Percentiles rank a stretch among this genome's conserved stretches.
Conservation (phyloP, 2,888 invertebrate species). For the Platycheirus albimanus region DNA sequence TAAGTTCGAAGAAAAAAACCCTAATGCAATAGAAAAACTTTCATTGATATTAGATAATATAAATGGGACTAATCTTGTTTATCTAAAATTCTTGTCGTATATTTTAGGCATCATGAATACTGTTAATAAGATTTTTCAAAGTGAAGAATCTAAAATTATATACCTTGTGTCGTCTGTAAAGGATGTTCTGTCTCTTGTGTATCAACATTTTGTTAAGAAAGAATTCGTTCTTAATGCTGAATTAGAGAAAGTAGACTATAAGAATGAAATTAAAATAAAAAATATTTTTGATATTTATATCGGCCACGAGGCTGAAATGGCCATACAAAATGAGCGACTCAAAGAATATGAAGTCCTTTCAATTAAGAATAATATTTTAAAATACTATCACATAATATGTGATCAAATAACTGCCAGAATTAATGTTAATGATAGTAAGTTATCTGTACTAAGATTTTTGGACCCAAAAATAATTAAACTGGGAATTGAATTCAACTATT, state of each 20-base stretch:
- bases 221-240: no score
- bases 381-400: not conserved
- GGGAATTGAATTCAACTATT: not conserved
- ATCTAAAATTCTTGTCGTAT: not conserved
- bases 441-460: not conserved
- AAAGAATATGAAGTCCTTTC: no score
- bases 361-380: not conserved
- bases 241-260: no score
- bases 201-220: not conserved
- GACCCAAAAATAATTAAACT: not conserved
- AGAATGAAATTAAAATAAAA: no score
- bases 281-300: no score
- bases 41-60: not conserved
- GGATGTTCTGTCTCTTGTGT: no score
- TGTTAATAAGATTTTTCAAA: not conserved
- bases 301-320: no score
- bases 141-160: not conserved
- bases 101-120: not conserved
- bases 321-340: no score
- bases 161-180: no score
- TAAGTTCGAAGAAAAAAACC: conserved; percentile 5
- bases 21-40: not conserved
- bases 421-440: not conserved
- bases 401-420: not conserved
- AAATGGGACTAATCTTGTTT: not conserved